A percentile compares a stretch with the other conserved stretches of the same genome.
phyloP scores from a whole-genome alignment of 1,140 invertebrate species.

The Bilobella aurantiaca region DNA sequence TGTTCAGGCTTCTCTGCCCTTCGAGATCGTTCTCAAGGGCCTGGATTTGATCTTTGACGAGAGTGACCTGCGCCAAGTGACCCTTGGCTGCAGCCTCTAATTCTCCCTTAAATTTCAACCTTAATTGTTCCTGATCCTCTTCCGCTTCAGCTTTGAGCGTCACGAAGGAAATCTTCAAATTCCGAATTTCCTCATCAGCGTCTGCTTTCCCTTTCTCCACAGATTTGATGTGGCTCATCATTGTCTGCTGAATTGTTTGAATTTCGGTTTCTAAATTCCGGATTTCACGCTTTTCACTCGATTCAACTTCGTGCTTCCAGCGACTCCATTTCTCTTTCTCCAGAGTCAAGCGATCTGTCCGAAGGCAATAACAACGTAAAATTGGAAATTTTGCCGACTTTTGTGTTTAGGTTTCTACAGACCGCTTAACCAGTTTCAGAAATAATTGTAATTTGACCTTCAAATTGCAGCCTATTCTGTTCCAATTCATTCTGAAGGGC shows the following conservation, averaged over 20 bases:
- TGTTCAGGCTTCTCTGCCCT: background rate
- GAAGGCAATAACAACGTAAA: no score
- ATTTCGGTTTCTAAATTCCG: constrained; percentile 23
- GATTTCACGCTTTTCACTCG: constrained; percentile 27
- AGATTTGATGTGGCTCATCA: constrained; percentile 25
- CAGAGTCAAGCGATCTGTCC: constrained; percentile 20
- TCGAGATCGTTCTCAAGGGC: constrained; percentile 8
- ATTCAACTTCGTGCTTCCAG: constrained; percentile 28
- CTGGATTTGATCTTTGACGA: constrained; percentile 17
- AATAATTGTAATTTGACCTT: background rate
- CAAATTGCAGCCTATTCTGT: background rate
- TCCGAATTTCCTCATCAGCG: constrained; percentile 27
- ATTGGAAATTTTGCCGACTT: no score
- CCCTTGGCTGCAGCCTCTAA: constrained; percentile 9
- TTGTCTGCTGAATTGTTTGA: constrained; percentile 22
- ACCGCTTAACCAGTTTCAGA: background rate
- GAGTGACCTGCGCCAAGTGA: constrained; percentile 13
- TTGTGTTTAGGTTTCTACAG: no score
- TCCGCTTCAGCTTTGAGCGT: constrained; percentile 22
- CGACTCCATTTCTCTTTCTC: constrained; percentile 32
- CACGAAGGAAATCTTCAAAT: constrained; percentile 15
- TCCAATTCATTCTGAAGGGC: background rate
- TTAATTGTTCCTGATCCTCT: constrained; percentile 13
- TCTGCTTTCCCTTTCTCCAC: constrained; percentile 29
- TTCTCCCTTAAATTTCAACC: constrained; percentile 19